Evolutionary conservation across 2,113 vertebrate species (phyloP).

Genomic region (Pimephales promelas): DNA sequence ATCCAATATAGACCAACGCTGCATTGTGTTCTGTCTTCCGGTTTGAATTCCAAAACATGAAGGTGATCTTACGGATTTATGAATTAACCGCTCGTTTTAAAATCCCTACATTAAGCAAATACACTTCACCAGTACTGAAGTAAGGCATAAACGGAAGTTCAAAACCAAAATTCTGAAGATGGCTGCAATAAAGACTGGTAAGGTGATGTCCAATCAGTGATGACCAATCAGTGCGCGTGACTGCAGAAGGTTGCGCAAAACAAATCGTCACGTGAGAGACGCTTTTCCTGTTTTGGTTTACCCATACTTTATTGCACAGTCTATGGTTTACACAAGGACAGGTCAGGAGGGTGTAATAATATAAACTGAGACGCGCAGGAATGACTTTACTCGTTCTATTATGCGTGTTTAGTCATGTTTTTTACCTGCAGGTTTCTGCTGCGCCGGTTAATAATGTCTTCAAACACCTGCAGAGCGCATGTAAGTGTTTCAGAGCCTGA

Average conservation of each 20-base stretch:
- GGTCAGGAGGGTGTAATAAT: background rate
- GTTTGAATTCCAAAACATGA: too few relatives aligned
- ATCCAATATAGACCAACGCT: too few relatives aligned
- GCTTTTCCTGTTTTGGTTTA: constrained; percentile 50
- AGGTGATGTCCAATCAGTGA: background rate
- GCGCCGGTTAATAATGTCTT: constrained; percentile 49
- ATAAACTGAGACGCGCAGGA: too few relatives aligned
- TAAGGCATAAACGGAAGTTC: too few relatives aligned
- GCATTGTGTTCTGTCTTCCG: too few relatives aligned
- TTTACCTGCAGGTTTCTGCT: constrained; percentile 40
- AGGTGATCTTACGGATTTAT: too few relatives aligned
- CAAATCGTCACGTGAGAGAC: constrained; percentile 39
- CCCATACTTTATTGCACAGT: too few relatives aligned
- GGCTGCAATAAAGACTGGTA: too few relatives aligned
- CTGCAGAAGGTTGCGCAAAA: background rate
- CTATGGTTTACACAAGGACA: background rate
- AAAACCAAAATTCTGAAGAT: too few relatives aligned
- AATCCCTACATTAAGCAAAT: too few relatives aligned
- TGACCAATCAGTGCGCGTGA: constrained; percentile 23
- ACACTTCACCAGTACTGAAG: too few relatives aligned
- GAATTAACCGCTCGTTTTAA: too few relatives aligned
- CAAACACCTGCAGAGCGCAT: constrained; percentile 53
- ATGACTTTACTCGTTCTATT: constrained; percentile 29
- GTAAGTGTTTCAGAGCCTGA: constrained; percentile 56
- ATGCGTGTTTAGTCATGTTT: constrained; percentile 29